phyloP scores from a whole-genome alignment of 92 coral and sea anemone species.

The Porites evermanni region DNA sequence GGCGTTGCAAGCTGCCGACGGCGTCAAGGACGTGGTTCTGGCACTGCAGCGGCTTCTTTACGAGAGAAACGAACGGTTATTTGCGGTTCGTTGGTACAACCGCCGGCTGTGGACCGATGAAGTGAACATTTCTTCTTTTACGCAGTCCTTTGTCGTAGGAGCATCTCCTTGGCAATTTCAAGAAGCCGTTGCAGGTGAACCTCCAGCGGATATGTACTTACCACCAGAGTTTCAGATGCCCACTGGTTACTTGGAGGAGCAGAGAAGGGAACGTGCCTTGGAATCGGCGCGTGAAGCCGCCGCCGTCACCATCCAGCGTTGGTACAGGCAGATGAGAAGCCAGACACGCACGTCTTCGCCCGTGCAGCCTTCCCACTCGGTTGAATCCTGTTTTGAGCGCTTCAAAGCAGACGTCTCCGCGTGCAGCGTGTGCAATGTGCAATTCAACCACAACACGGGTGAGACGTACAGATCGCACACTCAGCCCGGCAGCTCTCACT shows the following conservation, averaged over 20 bases:
- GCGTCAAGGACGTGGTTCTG: constrained; percentile 62
- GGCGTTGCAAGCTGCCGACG: constrained; percentile 43
- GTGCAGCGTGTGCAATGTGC: constrained; percentile 71
- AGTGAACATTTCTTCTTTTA: constrained; percentile 40
- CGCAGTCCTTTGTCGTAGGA: constrained; percentile 35
- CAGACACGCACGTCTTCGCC: neutral
- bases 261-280: constrained; percentile 53
- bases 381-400: constrained; percentile 49
- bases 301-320: constrained; percentile 63
- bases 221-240: constrained; percentile 73
- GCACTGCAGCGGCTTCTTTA: constrained; percentile 53
- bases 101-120: constrained; percentile 39
- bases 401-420: constrained; percentile 78
- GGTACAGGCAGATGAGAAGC: constrained; percentile 34
- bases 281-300: constrained; percentile 52
- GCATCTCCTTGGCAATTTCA: constrained; percentile 18
- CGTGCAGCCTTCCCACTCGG: constrained; percentile 6
- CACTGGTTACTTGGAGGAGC: constrained; percentile 61
- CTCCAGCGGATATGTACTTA: constrained; percentile 37
- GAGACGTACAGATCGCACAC: constrained; percentile 54
- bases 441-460: constrained; percentile 24
- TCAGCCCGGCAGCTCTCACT: constrained; percentile 46
- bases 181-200: constrained; percentile 20
- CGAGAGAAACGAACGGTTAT: constrained; percentile 48
- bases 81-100: constrained; percentile 56